Base-by-base conservation (phyloP, 2,797 vertebrate genomes). In the Buphagus erythrorhynchus region DNA sequence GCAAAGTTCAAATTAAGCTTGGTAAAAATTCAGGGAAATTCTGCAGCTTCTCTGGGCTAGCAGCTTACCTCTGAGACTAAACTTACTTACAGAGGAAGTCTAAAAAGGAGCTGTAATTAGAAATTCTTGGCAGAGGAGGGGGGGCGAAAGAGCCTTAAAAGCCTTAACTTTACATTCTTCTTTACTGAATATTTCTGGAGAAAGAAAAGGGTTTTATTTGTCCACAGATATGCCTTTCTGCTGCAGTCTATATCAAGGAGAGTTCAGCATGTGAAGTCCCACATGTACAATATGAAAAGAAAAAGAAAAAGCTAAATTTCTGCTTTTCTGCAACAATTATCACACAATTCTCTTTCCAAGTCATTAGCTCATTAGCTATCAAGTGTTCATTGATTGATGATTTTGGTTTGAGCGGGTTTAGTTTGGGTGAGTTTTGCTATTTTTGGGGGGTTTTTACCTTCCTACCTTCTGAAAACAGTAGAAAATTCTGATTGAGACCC, bases 81-180 rank as follows among this genome's bases (percentile, higher is more conserved):
- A 69, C 69, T 76, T 59, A 83, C n/a, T 67, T 63, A 79, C 31
- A 59, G 43, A 71, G 38, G 45, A 57, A 58, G 21, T 46, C 31
- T 68, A 49, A 79, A 94, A 91, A 78, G 36, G 36, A 76, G 15
- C 45, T 91, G 40, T 57, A 84, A 91, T 74, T 91, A 90, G 79
- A 88, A 74, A 69, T 69, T 90, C 54, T 61, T 88, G 48, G 35
- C 36, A 35, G 51, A 10, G 31, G 6, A 3, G 10, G 1, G 2
- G 12, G 8, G 4, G 1, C 3, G 3, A 21, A 42, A 79, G 40
- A 16, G 13, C 29, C 20, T 48, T 68, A 63, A 63, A 61, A 66
- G 24, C 10, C 25, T 59, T 79, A 55, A 51, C 19, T 66, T 59
- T 52, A 26, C 43, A 5, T n/a, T 92, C 78, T 79, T 75, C 26